Base-by-base conservation (phyloP, 2,797 vertebrate species). In the Chromis chromis region DNA sequence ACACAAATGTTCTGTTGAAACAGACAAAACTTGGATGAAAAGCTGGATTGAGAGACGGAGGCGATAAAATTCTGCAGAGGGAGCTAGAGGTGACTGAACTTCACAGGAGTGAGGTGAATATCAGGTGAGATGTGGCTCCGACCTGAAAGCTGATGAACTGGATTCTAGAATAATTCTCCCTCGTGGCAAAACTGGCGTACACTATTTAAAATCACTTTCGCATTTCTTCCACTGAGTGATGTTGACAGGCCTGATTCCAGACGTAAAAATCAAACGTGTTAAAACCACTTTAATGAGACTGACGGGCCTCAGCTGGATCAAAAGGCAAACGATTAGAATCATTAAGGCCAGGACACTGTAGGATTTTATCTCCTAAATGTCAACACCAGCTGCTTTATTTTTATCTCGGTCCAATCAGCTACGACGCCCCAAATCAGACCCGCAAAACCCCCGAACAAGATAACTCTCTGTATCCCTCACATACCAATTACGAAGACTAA, bases 91-190 rank as follows among this genome's bases (percentile, higher is more conserved):
- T 57, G 69, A 76, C 58, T 49, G 54, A 82, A 74, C 54, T 61
- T 66, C 46, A 56, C n/a, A 55, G 11, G 50, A 65, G 40, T 59
- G 74, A 82, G 84, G 65, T 58, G 78, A 85, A 73, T 82, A 61
- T 62, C 64, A 76, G 65, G 64, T 72, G 83, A 74, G 70, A 25
- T 65, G 53, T 5, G 17, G 14, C 70, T 65, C 73, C 76, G 78
- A 83, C 60, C 65, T 65, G 58, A 86, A 74, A 83, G 60, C 69
- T 40, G 69, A 84, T 82, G 62, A 84, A 60, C 12, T 59, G 36
- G 54, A 76, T 66, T 68, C 42, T 46, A 49, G 71, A 73, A 73
- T 36, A 49, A 72, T 64, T 79, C 49, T 22, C 53, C 52, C 25
- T 70, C 6, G 3, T 31, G 53, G 36, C 28, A 24, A n/a, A 19